Evolutionary conservation across 1,140 invertebrate species (phyloP).

Genomic region (Drosophila kanapiae): DNA sequence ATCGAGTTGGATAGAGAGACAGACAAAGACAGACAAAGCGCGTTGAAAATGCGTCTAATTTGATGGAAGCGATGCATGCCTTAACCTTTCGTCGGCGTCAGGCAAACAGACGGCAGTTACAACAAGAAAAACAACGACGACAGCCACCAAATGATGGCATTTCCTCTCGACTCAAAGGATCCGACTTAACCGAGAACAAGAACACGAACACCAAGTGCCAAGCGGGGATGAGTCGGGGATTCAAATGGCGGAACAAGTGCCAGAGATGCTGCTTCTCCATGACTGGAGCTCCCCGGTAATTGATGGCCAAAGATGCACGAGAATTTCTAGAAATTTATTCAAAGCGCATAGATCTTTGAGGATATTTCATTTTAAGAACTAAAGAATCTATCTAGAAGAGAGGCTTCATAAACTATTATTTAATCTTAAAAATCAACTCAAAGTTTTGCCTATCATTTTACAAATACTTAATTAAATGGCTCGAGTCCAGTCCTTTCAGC

Average conservation of each 20-base stretch:
- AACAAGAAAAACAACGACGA: conserved; percentile 37
- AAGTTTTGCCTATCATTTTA: conserved; percentile 9
- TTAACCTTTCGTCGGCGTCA: conserved; percentile 36
- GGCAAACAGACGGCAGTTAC: conserved; percentile 51
- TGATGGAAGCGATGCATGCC: conserved; percentile 62
- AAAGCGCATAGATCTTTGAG: not conserved
- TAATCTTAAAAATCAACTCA: not conserved
- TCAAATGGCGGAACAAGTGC: conserved; percentile 55
- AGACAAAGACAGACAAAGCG: conserved; percentile 52
- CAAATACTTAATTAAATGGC: conserved; percentile 26
- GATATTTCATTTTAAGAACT: not conserved
- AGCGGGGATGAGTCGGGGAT: conserved; percentile 23
- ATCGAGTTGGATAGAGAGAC: conserved; percentile 10
- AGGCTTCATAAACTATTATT: not conserved
- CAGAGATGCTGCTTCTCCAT: conserved; percentile 37
- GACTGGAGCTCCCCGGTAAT: conserved; percentile 12
- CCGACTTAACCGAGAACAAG: conserved; percentile 26
- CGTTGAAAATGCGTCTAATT: conserved; percentile 67
- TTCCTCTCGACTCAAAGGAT: conserved; percentile 56
- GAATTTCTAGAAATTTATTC: conserved; percentile 26
- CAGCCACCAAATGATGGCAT: conserved; percentile 50
- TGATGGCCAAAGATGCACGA: conserved; percentile 44
- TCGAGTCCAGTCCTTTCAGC: not conserved
- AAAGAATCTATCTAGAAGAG: no score
- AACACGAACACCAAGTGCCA: not conserved